Evolutionary conservation across 2,113 vertebrate genomes (phyloP), one percentile per base, ranked within the genome.

Genomic region (Nycticorax nycticorax): DNA sequence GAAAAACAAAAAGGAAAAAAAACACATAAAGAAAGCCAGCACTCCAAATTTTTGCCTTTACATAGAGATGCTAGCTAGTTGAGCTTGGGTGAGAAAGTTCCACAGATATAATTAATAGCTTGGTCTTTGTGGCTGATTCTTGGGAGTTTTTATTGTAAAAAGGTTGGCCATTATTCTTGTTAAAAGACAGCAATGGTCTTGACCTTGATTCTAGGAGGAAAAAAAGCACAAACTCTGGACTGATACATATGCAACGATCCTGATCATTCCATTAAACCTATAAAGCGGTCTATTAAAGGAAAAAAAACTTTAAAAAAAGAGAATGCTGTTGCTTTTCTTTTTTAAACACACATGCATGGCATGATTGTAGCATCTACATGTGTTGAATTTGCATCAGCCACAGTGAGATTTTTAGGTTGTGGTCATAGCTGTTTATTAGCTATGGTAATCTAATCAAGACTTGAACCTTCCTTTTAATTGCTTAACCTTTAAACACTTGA

Each of bases 231-330:
- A 32, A 73, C 7, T 50, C n/a, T 60, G 11, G 12, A 18, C 23
- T 60, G 33, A 66, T 56, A 4, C 3, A 39, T 18, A 15, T n/a
- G 41, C 11, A n/a, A 8, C 32, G 9, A 77, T 60, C 21, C 9
- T 56, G 26, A 62, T 56, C 60, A 55, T 52, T 21, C 1, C 3
- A 32, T 85, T 69, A 41, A 59, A 39, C 8, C 30, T 48, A 63
- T 5, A 72, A 53, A 72, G 8, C 27, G 37, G 22, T 33, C 5
- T 33, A 28, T 22, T 48, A 48, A 76, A 32, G 11, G 13, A 23
- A 19, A 12, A 8, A 8, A 16, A 12, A 13, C n/a, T n/a, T n/a
- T n/a, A 3, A 0, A 21, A 24, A 28, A n/a, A 45, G 30, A 20
- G 27, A 12, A n/a, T 35, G 9, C 1, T 22, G 6, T 41, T 87